Evolutionary conservation across 2,888 invertebrate genomes (phyloP).

Genomic region (Heliconius ethilla): DNA sequence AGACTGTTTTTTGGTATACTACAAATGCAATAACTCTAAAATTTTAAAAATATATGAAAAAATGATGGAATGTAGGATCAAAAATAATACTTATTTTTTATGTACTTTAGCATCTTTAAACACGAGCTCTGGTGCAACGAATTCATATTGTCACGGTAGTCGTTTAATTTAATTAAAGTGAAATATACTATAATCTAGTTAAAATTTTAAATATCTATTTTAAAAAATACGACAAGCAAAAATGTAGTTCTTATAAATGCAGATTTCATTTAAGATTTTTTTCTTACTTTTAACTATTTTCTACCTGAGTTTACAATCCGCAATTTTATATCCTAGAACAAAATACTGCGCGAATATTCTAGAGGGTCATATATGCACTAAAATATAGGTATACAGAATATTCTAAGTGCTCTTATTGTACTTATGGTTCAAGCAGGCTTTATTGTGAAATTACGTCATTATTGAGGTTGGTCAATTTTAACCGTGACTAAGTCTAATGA

Average conservation of each 20-base stretch:
- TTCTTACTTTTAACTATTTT: no score
- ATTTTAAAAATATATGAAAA: no score
- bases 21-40: not conserved
- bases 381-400: not conserved
- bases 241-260: no score
- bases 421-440: not conserved
- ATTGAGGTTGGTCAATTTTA: conserved; percentile 39
- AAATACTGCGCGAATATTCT: not conserved
- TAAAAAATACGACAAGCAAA: no score
- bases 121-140: not conserved
- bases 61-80: no score
- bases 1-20: conserved; percentile 46
- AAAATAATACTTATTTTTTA: no score
- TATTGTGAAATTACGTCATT: conserved; percentile 42
- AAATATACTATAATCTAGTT: not conserved
- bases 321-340: not conserved
- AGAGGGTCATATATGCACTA: not conserved
- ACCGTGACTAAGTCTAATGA: conserved; percentile 41
- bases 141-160: not conserved
- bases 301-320: no score
- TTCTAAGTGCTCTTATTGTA: not conserved
- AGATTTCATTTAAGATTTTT: no score
- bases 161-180: conserved; percentile 7
- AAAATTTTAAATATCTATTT: conserved; percentile 5
- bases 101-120: not conserved